A percentile compares a stretch with the other conserved stretches of the same genome.
Conservation (phyloP, 2,888 invertebrate genomes). For the Athrips mouffetella region DNA sequence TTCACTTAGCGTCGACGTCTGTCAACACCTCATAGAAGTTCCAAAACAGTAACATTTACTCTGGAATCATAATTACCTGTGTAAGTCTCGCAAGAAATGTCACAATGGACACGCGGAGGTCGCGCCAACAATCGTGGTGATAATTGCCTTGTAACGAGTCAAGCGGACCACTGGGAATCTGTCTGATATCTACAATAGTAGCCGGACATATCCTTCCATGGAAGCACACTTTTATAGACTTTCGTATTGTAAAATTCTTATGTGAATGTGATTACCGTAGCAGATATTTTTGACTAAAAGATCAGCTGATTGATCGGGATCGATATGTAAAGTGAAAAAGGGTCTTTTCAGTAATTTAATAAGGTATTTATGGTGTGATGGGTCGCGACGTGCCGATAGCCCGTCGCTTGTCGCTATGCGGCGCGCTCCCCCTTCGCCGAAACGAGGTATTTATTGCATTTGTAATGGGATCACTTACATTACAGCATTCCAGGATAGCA, state of each 20-base stretch:
- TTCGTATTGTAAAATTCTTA: neutral
- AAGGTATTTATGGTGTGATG: conserved; percentile 44
- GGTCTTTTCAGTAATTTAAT: conserved; percentile 14
- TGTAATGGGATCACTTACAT: conserved; percentile 13
- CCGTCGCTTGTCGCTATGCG: conserved; percentile 52
- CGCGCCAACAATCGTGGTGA: conserved; percentile 51
- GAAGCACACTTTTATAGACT: neutral
- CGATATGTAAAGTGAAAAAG: conserved; percentile 27
- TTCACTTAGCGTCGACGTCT: neutral
- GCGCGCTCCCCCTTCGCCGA: conserved; percentile 41
- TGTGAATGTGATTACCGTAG: neutral
- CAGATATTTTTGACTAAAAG: neutral
- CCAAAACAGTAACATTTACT: neutral
- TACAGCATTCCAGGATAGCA: conserved; percentile 2
- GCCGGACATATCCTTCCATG: neutral
- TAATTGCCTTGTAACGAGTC: conserved; percentile 56
- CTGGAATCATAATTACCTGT: conserved; percentile 8
- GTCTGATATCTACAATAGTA: neutral
- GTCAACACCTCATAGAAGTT: too few species aligned
- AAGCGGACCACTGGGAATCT: conserved; percentile 28
- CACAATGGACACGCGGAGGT: conserved; percentile 39
- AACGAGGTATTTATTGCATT: conserved; percentile 43
- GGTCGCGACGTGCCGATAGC: conserved; percentile 51
- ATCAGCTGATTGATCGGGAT: neutral
- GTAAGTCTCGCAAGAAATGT: conserved; percentile 21